Conservation (phyloP, 2,888 invertebrate genomes). For the Onchidella celtica region DNA sequence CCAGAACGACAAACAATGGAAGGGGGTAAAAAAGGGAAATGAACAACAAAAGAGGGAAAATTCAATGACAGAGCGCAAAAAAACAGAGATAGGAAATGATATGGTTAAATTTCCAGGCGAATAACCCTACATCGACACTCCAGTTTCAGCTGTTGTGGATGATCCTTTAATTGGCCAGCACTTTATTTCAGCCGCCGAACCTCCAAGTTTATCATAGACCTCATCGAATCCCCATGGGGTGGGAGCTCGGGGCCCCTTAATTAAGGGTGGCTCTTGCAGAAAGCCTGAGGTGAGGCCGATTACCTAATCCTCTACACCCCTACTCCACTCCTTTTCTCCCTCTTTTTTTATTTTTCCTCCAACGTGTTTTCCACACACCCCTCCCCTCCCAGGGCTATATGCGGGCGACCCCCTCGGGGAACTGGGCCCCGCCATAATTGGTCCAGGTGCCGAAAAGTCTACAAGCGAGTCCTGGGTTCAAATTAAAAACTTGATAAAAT, state of each 20-base stretch:
- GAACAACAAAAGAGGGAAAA: too few relatives aligned
- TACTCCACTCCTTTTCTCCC: too few relatives aligned
- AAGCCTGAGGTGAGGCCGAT: slow-evolving; percentile 4
- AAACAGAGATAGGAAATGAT: too few relatives aligned
- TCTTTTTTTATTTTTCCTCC: too few relatives aligned
- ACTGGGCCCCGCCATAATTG: background rate
- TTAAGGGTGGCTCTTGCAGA: background rate
- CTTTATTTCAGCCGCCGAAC: background rate
- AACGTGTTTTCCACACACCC: background rate
- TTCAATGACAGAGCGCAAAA: too few relatives aligned
- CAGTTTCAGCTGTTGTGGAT: slow-evolving; percentile 15
- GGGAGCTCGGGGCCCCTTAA: slow-evolving; percentile 11
- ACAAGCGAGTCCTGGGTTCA: background rate
- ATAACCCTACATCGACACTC: background rate
- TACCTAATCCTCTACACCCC: too few relatives aligned
- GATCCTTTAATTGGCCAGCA: slow-evolving; percentile 16
- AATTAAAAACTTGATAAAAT: slow-evolving; percentile 18
- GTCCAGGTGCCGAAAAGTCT: slow-evolving; percentile 10
- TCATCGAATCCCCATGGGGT: background rate
- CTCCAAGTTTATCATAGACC: slow-evolving; percentile 14
- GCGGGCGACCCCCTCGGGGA: background rate
- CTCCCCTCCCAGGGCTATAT: background rate
- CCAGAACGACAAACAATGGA: too few relatives aligned
- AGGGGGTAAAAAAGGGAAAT: too few relatives aligned
- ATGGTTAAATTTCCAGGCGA: background rate